Evolutionary conservation across 1,140 invertebrate genomes (phyloP), one percentile per base, ranked within the genome.

Genomic region (Laupala kohalensis): DNA sequence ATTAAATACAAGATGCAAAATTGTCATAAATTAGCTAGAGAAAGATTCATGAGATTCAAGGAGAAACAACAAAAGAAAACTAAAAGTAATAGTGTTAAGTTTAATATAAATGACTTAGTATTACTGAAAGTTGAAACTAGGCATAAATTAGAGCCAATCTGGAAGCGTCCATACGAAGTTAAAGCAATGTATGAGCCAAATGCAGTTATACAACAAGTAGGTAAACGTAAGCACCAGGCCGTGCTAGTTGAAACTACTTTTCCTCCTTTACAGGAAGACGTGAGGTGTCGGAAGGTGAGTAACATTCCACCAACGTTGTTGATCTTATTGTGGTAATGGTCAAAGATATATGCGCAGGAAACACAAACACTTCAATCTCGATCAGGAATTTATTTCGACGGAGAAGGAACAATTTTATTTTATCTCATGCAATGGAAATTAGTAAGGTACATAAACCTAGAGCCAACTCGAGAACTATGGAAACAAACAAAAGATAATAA

Each of bases 321-420:
- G 64, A 23, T n/a, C 5, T 19, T 25, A 19, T 23, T 64, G n/a
- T 64, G 64, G 64, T 64, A n/a, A n/a, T 64, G 64, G 64, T 6
- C 5, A 25, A 6, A 9, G 19, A 6, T n/a, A 19, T 6, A 64
- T 19, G 64, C 6, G 6, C 64, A 64, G n/a, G 64, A 64, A 64
- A n/a, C n/a, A 23, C 13, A 67, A 26, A 12, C 23, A 26, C 23
- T 25, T 5, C 9, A 25, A 25, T 67, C 65, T 3, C 9, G 26
- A 67, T 25, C 65, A 4, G 65, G 65, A 15, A 67, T 67, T 25
- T 67, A 67, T 67, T 67, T 67, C 15, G 65, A 67, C 26, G 65
- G 26, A 67, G 65, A 15, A 5, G 65, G 13, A 67, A 67, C 65
- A 4, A 5, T 67, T 25, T 25, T 15, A 5, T 25, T 67, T 25